Conservation (phyloP, 2,797 vertebrate species). For the Pempheris klunzingeri region DNA sequence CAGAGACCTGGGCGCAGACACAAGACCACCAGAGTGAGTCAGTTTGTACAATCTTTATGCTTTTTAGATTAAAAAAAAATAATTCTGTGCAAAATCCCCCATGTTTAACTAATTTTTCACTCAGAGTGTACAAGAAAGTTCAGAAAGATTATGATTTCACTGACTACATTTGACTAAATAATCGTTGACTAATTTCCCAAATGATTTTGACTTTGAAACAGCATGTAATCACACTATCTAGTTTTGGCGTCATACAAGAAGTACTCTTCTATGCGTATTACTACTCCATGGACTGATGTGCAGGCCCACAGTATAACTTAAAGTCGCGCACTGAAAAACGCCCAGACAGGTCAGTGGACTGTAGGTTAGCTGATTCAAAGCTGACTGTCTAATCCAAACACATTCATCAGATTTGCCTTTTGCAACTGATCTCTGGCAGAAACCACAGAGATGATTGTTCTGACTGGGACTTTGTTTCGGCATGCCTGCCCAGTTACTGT, state of each 20-base stretch:
- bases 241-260: conserved; percentile 31
- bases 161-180: neutral
- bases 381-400: conserved; percentile 49
- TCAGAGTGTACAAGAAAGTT: neutral
- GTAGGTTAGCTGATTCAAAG: conserved; percentile 36
- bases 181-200: neutral
- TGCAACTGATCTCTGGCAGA: conserved; percentile 59
- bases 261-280: neutral
- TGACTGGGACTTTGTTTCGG: conserved; percentile 71
- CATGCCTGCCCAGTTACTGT: conserved; percentile 67
- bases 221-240: conserved; percentile 59
- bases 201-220: conserved; percentile 4
- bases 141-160: neutral
- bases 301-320: conserved; percentile 19
- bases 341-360: conserved; percentile 34
- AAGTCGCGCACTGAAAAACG: conserved; percentile 36
- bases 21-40: conserved; percentile 97
- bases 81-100: neutral
- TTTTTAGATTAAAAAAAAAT: too few species aligned
- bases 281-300: neutral
- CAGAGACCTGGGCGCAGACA: conserved; percentile 96
- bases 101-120: neutral
- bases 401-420: conserved; percentile 63
- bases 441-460: conserved; percentile 75
- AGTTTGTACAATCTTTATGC: neutral